Evolutionary conservation across 1,140 invertebrate species (phyloP), one percentile per base, ranked within the genome.

Genomic region (Mycetomoellerius zeteki): DNA sequence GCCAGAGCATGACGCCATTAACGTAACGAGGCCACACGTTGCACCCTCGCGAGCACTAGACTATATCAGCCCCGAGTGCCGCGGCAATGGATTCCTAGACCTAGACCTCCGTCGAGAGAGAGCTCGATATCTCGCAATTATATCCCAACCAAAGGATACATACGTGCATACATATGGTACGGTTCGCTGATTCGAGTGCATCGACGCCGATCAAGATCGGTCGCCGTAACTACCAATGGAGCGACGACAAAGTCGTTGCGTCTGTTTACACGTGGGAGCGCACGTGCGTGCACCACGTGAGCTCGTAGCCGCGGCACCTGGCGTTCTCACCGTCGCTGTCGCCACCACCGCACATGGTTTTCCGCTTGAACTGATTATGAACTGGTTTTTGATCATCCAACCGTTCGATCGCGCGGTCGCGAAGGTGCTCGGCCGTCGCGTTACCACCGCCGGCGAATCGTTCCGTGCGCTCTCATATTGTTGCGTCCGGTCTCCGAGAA

Each of bases 381-480:
- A 95, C 94, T 94, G 93, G 93, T 94, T 95, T 88, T 92, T 93
- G 93, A 92, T 86, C 93, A 93, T 94, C 94, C 93, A 94, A 94
- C 92, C 94, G 92, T 81, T 81, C 16, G 58, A 64, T 78, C 58
- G 75, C 90, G 91, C 89, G 90, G 85, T 86, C 88, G 75, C 73
- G 60, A 75, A 81, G 86, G 81, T 86, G 87, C 54, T 58, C 71
- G 86, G 76, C 75, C 62, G 86, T 84, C 92, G 89, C 87, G 86
- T 92, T 92, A 89, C 88, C 91, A 92, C 87, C 88, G 91, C 85
- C 67, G 71, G 67, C 85, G 64, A 84, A 85, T 86, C 77, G 88
- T 91, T 91, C 64, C 71, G 75, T 69, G 21, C 64, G 88, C 62
- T 69, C 76, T 86, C 50, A 14, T 89, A 92, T 91, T 91, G 87